Base-by-base conservation (phyloP, 1,140 invertebrate species). In the Aphelenchoides avenae region DNA sequence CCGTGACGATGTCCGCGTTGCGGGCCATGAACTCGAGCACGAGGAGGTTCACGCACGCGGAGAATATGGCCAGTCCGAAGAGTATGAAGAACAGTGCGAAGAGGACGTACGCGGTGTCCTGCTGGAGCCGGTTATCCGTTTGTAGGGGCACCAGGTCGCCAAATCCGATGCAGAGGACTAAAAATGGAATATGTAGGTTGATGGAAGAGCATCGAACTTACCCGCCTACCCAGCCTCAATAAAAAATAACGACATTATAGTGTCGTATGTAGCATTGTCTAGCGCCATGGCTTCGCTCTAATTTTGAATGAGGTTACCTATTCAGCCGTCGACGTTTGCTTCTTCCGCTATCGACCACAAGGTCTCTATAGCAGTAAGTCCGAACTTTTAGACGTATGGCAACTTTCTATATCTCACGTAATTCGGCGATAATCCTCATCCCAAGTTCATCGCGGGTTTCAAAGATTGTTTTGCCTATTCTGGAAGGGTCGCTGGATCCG, bases 71-170 rank as follows among this genome's bases (percentile, higher is more conserved):
- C 77, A 99, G 84, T 41, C 95, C 95, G 79, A 97, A 97, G 40
- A 99, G 84, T 68, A 99, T 98, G 82, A 98, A 99, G 71, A 98
- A 89, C 53, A 99, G 83, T 60, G 90, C 89, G 78, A 98, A 96
- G 80, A 91, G 88, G 43, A 40, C 91, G 78, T 98, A 98, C 66
- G 90, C 89, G 2, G 91, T 91, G 71, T 93, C 89, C 51, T 86
- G 86, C 76, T 91, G 87, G n/a, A 97, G 82, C 31, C 89, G 89
- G 75, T 89, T 86, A 77, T 95, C 87, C 73, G 92, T 92, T 84
- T 94, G 83, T 79, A 82, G 68, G 15, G 71, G 63, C 5, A 85
- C 84, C 68, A 80, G 83, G 66, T 85, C 84, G 4, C 84, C 84
- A 64, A 85, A 84, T 26, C 81, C 79, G 64, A 73, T 73, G 33